phyloP scores from a whole-genome alignment of 2,113 vertebrate genomes.

The Mustelus asterias region DNA sequence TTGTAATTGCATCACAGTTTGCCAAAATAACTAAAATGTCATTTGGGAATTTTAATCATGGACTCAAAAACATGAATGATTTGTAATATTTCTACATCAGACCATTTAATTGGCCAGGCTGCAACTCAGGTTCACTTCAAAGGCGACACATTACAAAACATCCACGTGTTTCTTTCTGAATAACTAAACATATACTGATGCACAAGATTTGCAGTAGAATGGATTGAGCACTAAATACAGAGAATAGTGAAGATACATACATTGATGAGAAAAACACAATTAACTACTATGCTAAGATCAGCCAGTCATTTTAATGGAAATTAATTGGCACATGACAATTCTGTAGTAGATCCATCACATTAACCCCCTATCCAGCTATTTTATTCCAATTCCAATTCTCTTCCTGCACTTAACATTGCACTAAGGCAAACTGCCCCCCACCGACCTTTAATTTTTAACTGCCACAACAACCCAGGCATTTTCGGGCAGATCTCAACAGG shows the following conservation, averaged over 20 bases:
- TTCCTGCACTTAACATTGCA: no score
- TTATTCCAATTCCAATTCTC: no score
- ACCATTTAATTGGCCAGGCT: neutral
- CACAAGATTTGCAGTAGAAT: neutral
- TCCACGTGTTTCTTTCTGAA: neutral
- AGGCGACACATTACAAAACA: neutral
- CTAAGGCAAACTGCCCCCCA: no score
- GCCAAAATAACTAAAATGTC: neutral
- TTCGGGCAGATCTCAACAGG: no score
- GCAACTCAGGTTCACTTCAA: neutral
- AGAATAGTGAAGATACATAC: no score
- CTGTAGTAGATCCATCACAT: neutral
- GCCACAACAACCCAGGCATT: no score
- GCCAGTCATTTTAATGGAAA: neutral
- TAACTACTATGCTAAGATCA: no score
- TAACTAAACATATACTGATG: neutral
- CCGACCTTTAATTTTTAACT: no score
- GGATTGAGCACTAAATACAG: neutral
- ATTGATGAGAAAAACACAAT: no score
- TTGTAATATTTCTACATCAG: neutral
- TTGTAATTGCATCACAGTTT: constrained; percentile 1
- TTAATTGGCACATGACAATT: neutral
- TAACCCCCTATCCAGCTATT: neutral
- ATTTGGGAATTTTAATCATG: neutral
- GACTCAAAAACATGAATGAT: neutral